Evolutionary conservation across 2,888 invertebrate genomes (phyloP).

Genomic region (Conus canariensis): DNA sequence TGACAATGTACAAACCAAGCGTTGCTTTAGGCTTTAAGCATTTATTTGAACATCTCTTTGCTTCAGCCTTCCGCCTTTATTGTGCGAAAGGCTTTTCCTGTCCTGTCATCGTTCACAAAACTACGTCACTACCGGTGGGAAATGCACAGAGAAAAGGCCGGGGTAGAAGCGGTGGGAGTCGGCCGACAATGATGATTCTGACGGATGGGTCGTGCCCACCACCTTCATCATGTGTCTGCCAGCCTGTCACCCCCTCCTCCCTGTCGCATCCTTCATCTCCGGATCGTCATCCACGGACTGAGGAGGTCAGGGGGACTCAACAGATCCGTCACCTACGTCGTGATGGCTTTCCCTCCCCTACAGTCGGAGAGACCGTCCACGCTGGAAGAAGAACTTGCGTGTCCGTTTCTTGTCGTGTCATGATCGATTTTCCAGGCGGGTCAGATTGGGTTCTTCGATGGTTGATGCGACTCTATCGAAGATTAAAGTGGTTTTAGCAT

Average conservation of each 20-base stretch:
- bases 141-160: background rate
- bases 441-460: background rate
- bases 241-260: slow-evolving; percentile 13
- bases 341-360: background rate
- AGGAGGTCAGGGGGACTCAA: too few species aligned
- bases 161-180: too few species aligned
- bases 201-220: background rate
- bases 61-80: background rate
- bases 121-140: background rate
- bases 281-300: background rate
- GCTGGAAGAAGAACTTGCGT: background rate
- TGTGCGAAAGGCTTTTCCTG: too few species aligned
- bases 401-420: background rate
- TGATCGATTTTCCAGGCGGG: background rate
- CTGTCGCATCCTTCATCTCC: background rate
- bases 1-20: too few species aligned
- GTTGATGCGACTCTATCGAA: background rate
- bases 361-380: background rate
- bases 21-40: too few species aligned
- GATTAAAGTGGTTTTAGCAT: background rate
- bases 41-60: too few species aligned
- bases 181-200: background rate
- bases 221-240: background rate
- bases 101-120: too few species aligned
- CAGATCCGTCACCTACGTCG: background rate